Conservation (phyloP, 2,888 invertebrate genomes). For the Drosophila eohydei region DNA sequence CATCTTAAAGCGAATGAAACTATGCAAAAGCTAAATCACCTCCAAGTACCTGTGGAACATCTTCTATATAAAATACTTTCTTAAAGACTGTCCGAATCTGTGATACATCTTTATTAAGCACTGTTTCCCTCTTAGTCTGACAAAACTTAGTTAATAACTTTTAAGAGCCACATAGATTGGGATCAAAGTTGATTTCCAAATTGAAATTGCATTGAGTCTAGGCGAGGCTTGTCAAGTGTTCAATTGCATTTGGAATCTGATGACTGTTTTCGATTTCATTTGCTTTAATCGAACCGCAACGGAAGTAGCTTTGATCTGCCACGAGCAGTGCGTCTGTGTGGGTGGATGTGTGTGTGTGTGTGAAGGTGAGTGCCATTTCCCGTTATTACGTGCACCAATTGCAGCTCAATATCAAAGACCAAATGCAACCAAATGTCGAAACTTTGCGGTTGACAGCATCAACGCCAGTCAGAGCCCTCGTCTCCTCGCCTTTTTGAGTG, state of each 20-base stretch:
- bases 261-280: constrained; percentile 19
- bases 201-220: constrained; percentile 5
- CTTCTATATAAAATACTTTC: too few relatives aligned
- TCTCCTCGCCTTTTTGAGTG: constrained; percentile 17
- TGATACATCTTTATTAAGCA: too few relatives aligned
- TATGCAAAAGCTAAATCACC: too few relatives aligned
- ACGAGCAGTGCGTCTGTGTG: constrained; percentile 7
- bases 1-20: not conserved
- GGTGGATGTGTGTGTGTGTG: constrained; percentile 16
- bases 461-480: not conserved
- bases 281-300: constrained; percentile 12
- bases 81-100: too few relatives aligned
- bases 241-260: constrained; percentile 17
- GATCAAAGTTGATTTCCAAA: not conserved
- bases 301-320: constrained; percentile 29
- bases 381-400: constrained; percentile 52
- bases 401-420: constrained; percentile 56
- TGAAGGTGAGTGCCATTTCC: constrained; percentile 43
- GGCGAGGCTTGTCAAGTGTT: constrained; percentile 10
- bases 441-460: constrained; percentile 52
- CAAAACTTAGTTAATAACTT: too few relatives aligned
- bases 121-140: too few relatives aligned
- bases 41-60: too few relatives aligned
- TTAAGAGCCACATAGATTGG: too few relatives aligned
- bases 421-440: constrained; percentile 56